These are phyloP conservation scores for Scaptomyza polygonia DNA, from an alignment of 2,888 invertebrate species.

Conservation along the genomic window DNA sequence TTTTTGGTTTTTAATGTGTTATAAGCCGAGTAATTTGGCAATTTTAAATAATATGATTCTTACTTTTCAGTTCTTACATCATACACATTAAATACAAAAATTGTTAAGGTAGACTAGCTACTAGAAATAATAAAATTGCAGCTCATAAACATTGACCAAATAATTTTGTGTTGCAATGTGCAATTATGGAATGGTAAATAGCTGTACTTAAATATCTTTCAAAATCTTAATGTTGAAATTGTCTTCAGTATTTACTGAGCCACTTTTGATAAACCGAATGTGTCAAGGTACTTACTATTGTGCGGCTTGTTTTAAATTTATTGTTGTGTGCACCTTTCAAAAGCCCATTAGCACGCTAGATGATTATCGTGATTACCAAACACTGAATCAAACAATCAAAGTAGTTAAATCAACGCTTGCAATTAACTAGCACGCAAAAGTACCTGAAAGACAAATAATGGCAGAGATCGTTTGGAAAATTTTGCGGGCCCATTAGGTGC, in stretches of 20 bases:
- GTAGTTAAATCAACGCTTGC: conserved; percentile 26
- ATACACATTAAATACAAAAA: conserved; percentile 6
- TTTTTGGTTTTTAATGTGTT: background rate
- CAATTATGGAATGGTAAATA: conserved; percentile 49
- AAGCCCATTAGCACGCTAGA: conserved; percentile 51
- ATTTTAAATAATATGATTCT: conserved; percentile 11
- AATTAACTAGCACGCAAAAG: conserved; percentile 59
- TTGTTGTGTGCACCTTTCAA: conserved; percentile 36
- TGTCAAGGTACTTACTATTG: conserved; percentile 68
- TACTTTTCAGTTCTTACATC: conserved; percentile 23
- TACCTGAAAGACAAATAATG: conserved; percentile 49
- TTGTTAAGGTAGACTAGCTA: conserved; percentile 7
- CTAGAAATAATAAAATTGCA: conserved; percentile 12
- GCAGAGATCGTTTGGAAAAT: conserved; percentile 14
- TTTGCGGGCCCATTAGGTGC: conserved; percentile 38
- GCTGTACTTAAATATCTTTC: conserved; percentile 27
- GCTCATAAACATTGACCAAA: background rate
- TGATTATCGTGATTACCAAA: conserved; percentile 52
- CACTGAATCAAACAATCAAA: conserved; percentile 37
- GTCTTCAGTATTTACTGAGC: conserved; percentile 22
- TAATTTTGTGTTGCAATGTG: conserved; percentile 10
- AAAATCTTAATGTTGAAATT: conserved; percentile 39
- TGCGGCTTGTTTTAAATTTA: conserved; percentile 31
- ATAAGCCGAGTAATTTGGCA: too few relatives aligned
- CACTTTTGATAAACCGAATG: conserved; percentile 38